Evolutionary conservation across 2,113 vertebrate species (phyloP).

Genomic region (Anseranas semipalmata): DNA sequence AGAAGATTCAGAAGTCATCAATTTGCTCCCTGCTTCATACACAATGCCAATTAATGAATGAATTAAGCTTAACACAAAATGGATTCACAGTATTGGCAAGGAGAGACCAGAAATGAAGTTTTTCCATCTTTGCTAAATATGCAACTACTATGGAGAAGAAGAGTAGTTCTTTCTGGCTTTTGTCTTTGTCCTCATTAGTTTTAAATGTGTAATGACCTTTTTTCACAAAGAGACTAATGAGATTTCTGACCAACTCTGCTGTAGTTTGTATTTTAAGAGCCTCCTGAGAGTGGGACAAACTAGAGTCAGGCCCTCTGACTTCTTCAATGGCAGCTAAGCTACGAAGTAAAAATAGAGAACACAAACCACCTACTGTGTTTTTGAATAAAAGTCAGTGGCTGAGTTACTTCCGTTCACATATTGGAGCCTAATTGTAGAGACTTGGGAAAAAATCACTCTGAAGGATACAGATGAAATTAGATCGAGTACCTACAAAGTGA

Average conservation of each 20-base stretch:
- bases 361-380: neutral
- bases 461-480: neutral
- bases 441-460: neutral
- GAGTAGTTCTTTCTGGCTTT: neutral
- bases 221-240: neutral
- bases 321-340: neutral
- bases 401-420: neutral
- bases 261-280: neutral
- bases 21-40: neutral
- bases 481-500: neutral
- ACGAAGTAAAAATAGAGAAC: neutral
- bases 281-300: neutral
- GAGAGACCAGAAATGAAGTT: neutral
- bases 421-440: neutral
- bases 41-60: neutral
- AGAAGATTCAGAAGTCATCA: neutral
- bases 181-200: neutral
- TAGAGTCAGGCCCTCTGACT: neutral
- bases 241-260: neutral
- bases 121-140: neutral
- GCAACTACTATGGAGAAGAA: fast-evolving
- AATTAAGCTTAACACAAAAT: neutral
- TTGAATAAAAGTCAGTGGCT: neutral
- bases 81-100: neutral
- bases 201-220: neutral